Percentiles rank a stretch among this genome's conserved stretches.
These are phyloP conservation scores for Thamnophis elegans DNA, from an alignment of 2,797 vertebrate species.

Conservation along the genomic window DNA sequence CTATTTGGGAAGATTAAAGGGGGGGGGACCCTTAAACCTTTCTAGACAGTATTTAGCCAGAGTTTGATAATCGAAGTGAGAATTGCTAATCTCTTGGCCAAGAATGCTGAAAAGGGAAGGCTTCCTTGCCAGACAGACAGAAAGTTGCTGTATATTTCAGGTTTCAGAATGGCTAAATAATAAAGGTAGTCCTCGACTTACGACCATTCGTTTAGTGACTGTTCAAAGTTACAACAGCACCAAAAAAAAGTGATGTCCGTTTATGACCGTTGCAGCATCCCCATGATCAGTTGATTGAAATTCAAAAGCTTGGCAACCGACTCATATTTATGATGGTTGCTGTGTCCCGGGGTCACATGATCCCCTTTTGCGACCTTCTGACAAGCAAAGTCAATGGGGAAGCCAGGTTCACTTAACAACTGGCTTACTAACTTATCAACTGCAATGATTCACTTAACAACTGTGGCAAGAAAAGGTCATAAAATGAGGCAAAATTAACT, in stretches of 20 bases:
- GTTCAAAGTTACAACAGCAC: too few relatives aligned
- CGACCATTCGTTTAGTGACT: too few relatives aligned
- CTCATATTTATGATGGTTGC: background rate
- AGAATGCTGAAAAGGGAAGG: background rate
- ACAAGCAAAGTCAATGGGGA: background rate
- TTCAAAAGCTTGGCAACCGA: background rate
- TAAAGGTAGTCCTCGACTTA: too few relatives aligned
- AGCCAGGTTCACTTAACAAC: too few relatives aligned
- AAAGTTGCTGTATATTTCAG: background rate
- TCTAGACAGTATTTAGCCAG: background rate
- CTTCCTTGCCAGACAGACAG: background rate
- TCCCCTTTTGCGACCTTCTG: background rate
- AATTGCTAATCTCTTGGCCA: background rate
- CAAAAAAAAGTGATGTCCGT: too few relatives aligned
- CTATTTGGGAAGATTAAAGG: background rate
- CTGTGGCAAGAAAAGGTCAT: too few relatives aligned
- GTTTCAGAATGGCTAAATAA: background rate
- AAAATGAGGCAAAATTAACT: too few relatives aligned
- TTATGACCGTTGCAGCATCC: background rate
- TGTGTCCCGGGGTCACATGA: rapidly evolving
- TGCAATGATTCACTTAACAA: too few relatives aligned
- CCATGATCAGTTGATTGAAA: background rate
- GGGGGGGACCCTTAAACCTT: background rate
- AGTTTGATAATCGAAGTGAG: background rate
- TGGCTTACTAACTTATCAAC: too few relatives aligned